Conservation (phyloP, 2,113 vertebrate species). For the Eurypyga helias region DNA sequence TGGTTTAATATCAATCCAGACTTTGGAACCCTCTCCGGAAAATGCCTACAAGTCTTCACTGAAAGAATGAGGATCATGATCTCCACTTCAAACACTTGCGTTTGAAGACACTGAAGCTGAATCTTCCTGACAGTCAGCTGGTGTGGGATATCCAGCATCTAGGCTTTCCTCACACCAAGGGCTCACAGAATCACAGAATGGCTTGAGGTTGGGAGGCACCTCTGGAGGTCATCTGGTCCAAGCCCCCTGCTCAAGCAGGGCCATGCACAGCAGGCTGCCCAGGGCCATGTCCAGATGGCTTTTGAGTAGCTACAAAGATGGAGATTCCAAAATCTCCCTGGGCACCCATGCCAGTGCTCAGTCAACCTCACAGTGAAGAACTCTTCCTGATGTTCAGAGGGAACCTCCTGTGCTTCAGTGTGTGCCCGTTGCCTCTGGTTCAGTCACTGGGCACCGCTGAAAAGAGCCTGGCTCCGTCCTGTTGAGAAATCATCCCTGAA, state of each 20-base stretch:
- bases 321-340: background rate
- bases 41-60: background rate
- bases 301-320: background rate
- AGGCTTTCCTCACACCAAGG: background rate
- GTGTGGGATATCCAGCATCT: background rate
- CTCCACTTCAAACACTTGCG: background rate
- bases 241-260: background rate
- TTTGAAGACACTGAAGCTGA: background rate
- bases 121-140: accelerated
- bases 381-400: no score
- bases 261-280: background rate
- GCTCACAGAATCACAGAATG: background rate
- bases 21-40: background rate
- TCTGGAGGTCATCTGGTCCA: background rate
- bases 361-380: no score
- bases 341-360: no score
- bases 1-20: background rate
- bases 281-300: background rate
- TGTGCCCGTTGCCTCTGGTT: no score
- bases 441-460: no score
- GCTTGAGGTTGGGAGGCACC: background rate
- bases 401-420: no score
- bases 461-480: no score
- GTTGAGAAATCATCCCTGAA: no score
- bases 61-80: background rate